Base-by-base conservation (phyloP, 2,797 vertebrate species). In the Anolis apletophallus region DNA sequence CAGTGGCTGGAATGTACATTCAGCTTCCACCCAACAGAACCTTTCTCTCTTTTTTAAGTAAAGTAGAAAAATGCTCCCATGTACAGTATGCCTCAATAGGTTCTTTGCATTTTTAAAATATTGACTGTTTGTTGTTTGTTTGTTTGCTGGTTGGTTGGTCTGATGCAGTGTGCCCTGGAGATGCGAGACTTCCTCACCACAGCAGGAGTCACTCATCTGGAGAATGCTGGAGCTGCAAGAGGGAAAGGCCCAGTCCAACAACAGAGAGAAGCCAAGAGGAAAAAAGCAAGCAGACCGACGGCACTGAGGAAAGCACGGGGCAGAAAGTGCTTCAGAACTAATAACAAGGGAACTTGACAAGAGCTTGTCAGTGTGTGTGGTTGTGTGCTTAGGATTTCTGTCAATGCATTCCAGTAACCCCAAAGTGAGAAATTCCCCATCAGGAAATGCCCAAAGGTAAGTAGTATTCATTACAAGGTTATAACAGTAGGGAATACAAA, bases 361-460 rank as follows among this genome's bases (percentile, higher is more conserved):
- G 96, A 97, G 97, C 95, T 97, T 96, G 96, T 97, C 98, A 95
- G 97, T 96, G 87, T 97, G 96, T 55, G 93, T 93, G 95, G 95
- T 95, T 89, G 95, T 93, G 91, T 95, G 96, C 96, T 97, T 98
- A 97, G 98, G 98, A 98, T 97, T 98, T 95, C 98, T 98, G 97
- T 99, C 98, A 98, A 99, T 99, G 98, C 98, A 99, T 99, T 97
- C 98, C 98, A 99, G 98, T 95, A 97, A 97, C 95, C 96, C 97
- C 97, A 98, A 99, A 98, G 97, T 99, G 97, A 99, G 98, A 97
- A 99, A 98, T 97, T 99, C 99, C 97, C 98, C 98, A 29, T 98
- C 98, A 97, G 98, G 98, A 97, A 99, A 98, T 98, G 98, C 98
- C 94, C 98, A 99, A 97, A 99, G 98, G 99, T 99, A 96, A 97